Conservation (phyloP, 2,888 invertebrate genomes). For the Lissonota sp. region DNA sequence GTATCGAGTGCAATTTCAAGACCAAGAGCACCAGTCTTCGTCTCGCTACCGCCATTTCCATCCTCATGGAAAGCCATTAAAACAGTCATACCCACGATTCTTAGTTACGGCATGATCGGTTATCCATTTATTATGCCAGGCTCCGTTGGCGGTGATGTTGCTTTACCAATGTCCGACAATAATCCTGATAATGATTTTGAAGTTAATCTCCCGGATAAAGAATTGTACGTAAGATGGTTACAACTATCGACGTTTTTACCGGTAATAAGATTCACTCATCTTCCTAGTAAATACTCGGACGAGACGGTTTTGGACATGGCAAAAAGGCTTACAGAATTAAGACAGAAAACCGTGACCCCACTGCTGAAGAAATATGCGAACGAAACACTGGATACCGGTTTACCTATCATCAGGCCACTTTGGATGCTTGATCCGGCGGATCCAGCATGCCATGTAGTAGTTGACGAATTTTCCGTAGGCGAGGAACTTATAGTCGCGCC, state of each 20-base stretch:
- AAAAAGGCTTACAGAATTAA: conserved; percentile 89
- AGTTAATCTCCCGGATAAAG: conserved; percentile 90
- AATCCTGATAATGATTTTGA: conserved; percentile 93
- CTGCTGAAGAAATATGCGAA: conserved; percentile 91
- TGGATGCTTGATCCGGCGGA: conserved; percentile 96
- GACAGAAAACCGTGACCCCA: conserved; percentile 91
- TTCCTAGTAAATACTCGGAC: conserved; percentile 95
- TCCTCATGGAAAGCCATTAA: conserved; percentile 95
- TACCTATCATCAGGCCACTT: conserved; percentile 93
- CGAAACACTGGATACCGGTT: conserved; percentile 91
- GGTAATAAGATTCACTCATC: conserved; percentile 94
- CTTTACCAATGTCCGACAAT: conserved; percentile 86
- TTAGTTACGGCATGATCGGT: conserved; percentile 95
- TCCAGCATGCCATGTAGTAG: conserved; percentile 89
- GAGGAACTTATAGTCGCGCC: conserved; percentile 96
- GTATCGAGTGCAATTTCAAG: conserved; percentile 93
- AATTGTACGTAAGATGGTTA: conserved; percentile 95
- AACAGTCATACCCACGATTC: conserved; percentile 93
- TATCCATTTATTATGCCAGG: conserved; percentile 97
- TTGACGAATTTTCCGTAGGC: conserved; percentile 95
- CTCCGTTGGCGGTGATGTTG: conserved; percentile 95
- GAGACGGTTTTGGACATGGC: conserved; percentile 91
- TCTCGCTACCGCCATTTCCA: conserved; percentile 93
- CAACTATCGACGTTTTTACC: conserved; percentile 96
- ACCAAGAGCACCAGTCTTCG: conserved; percentile 94